Evolutionary conservation across 2,797 vertebrate species (phyloP).

Genomic region (Myiotriccus ornatus): DNA sequence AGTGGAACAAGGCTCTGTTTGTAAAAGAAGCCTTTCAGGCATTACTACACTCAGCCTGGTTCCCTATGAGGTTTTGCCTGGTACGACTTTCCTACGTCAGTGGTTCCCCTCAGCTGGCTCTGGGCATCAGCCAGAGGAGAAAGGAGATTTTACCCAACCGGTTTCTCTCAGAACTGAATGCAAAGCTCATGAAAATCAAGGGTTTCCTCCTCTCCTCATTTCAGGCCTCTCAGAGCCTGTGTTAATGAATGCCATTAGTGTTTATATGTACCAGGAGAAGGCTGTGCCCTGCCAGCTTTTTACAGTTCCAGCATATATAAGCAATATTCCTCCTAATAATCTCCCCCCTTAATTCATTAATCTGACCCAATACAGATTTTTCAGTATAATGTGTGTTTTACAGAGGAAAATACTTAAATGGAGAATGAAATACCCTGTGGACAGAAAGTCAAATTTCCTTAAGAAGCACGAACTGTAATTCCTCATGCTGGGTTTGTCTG

Average conservation of each 20-base stretch:
- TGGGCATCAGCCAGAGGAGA: not conserved
- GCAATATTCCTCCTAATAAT: not conserved
- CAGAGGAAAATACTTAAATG: not conserved
- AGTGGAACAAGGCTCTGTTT: not conserved
- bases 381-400: not conserved
- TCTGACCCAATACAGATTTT: not conserved
- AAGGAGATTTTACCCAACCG: not conserved
- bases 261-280: not conserved
- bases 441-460: not conserved
- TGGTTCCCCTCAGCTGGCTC: not conserved
- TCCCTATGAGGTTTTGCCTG: not conserved
- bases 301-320: not conserved
- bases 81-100: accelerated
- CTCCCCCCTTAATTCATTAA: not conserved
- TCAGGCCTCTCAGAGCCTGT: not conserved
- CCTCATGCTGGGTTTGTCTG: not conserved
- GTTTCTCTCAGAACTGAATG: not conserved
- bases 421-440: not conserved
- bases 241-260: not conserved
- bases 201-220: not conserved
- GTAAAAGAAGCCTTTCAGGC: not conserved
- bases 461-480: not conserved
- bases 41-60: not conserved
- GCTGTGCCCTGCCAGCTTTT: not conserved
- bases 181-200: not conserved